These are phyloP conservation scores for Lypha dubia DNA, from an alignment of 2,888 invertebrate species.

Conservation along the genomic window DNA sequence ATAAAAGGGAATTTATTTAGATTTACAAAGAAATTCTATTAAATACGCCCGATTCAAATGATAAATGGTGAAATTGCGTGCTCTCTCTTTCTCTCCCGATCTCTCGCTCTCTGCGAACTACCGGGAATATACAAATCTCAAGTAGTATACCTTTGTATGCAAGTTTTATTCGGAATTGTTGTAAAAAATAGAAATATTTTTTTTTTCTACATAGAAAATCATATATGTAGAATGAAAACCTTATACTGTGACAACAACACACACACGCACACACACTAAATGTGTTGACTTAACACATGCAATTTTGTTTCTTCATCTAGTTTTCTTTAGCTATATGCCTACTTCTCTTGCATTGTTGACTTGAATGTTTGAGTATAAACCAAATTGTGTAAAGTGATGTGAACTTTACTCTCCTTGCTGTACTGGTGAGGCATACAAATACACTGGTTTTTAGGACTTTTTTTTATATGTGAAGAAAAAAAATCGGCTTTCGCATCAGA, in stretches of 20 bases:
- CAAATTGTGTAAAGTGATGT: not conserved
- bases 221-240: not conserved
- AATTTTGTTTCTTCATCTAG: conserved; percentile 38
- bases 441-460: conserved; percentile 6
- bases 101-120: not conserved
- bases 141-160: not conserved
- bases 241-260: not conserved
- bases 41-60: too few relatives aligned
- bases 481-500: too few relatives aligned
- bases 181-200: too few relatives aligned
- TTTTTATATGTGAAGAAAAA: not conserved
- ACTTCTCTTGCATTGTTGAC: not conserved
- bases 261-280: conserved; percentile 38
- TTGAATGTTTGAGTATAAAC: not conserved
- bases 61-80: not conserved
- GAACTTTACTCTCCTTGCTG: not conserved
- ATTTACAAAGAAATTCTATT: too few relatives aligned
- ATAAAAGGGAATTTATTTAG: too few relatives aligned
- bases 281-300: conserved; percentile 60
- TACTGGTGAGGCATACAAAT: not conserved
- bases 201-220: conserved; percentile 2
- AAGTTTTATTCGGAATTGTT: conserved; percentile 3
- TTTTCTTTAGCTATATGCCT: conserved; percentile 16
- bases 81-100: too few relatives aligned
- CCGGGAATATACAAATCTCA: not conserved